phyloP scores from a whole-genome alignment of 2,113 vertebrate species.

The Monopterus albus region DNA sequence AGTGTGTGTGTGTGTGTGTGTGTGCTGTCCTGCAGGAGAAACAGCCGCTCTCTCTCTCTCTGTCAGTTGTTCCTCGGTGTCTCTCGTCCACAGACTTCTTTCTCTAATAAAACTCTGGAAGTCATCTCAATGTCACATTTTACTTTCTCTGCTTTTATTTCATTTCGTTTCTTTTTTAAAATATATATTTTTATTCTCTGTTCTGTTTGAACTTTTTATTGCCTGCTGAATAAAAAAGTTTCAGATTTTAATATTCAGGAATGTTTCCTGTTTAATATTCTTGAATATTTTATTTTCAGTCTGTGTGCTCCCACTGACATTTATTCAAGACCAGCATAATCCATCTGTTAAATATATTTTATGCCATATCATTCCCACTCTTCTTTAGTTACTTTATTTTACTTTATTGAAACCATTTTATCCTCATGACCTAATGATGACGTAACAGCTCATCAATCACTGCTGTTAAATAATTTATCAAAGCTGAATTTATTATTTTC shows the following conservation, averaged over 20 bases:
- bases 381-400: no score
- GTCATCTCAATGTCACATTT: not conserved
- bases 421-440: no score
- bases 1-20: not conserved
- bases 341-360: no score
- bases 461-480: no score
- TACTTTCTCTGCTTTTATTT: not conserved
- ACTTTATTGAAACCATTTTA: no score
- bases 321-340: not conserved
- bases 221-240: conserved; percentile 19
- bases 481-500: no score
- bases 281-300: not conserved
- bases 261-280: conserved; percentile 17
- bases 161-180: not conserved
- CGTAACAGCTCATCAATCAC: no score
- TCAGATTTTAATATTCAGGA: conserved; percentile 31
- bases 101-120: conserved; percentile 14
- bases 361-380: no score
- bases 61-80: not conserved
- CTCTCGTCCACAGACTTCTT: not conserved
- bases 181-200: not conserved
- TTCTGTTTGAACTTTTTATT: conserved; percentile 50
- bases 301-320: not conserved
- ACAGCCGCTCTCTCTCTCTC: not conserved
- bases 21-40: not conserved